Base-by-base conservation (phyloP, 2,113 vertebrate genomes). In the Pholis gunnellus region DNA sequence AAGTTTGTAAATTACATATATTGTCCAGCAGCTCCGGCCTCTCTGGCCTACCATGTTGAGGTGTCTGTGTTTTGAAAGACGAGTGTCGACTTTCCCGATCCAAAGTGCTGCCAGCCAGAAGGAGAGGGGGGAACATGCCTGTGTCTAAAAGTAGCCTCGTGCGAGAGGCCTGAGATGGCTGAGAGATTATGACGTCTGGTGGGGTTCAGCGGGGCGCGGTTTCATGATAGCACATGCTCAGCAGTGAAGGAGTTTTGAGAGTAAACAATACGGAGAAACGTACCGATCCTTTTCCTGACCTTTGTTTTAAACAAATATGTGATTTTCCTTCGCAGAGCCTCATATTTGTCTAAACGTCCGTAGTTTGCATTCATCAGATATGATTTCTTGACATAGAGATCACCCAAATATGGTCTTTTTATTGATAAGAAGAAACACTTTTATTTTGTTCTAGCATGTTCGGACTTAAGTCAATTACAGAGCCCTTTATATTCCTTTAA, bases 131-230 rank as follows among this genome's bases (percentile, higher is more conserved):
- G 22, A 38, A 75, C 81, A 76, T 72, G 56, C 69, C 73, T 65
- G 77, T 69, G 68, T 87, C 82, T 86, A 88, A 84, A 88, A 84
- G 84, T 83, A 81, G 82, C 74, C 38, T 50, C 40, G 14, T 71
- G 63, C 18, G 27, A 70, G 38, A 78, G 73, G 65, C 79, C 61
- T 57, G 54, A 72, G 68, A 81, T 83, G 65, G 22, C 82, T 67
- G 52, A 71, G 74, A 42, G 82, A 85, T 88, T 69, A 88, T 71
- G 48, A 42, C 17, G 44, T 73, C 9, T 54, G 60, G 20, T 56
- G 25, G 17, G 52, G 52, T 9, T 42, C 25, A 61, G 52, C 65
- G 29, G 75, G 56, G 48, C 63, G 29, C 22, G 42, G 44, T 69
- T 54, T 79, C 64, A 68, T n/a, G 40, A 48, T 17, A 48, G 36